These are phyloP conservation scores for Centrocercus urophasianus DNA, from an alignment of 2,113 vertebrate species.

Conservation along the genomic window DNA sequence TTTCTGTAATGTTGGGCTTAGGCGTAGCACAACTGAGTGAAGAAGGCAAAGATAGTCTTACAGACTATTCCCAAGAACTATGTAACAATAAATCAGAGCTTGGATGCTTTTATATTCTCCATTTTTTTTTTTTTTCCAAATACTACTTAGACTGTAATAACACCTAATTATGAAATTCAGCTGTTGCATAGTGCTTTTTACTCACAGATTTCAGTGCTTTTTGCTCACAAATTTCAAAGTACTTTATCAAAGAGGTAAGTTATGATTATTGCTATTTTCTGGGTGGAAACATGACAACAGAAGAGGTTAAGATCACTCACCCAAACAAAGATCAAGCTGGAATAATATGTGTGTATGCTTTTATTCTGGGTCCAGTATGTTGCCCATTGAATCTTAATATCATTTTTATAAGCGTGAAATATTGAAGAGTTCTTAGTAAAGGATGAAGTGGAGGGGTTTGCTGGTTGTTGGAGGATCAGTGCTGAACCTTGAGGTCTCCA, in stretches of 20 bases:
- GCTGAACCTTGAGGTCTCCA: neutral
- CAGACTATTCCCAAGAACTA: neutral
- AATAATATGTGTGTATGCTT: neutral
- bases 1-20: neutral
- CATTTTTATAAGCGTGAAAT: neutral
- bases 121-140: neutral
- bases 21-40: neutral
- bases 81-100: neutral
- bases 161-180: neutral
- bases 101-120: neutral
- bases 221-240: slow-evolving; percentile 1
- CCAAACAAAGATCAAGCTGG: neutral
- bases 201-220: slow-evolving; percentile 6
- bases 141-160: neutral
- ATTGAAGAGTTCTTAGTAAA: neutral
- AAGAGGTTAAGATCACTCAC: neutral
- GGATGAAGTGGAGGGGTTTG: neutral
- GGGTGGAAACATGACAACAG: neutral
- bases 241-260: neutral
- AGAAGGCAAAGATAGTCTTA: neutral
- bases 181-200: slow-evolving; percentile 3
- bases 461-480: neutral
- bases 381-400: neutral
- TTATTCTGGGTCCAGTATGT: neutral
- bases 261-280: neutral